phyloP scores from a whole-genome alignment of 2,113 vertebrate species.

The western clawed frog (Xenopus tropicalis) region DNA sequence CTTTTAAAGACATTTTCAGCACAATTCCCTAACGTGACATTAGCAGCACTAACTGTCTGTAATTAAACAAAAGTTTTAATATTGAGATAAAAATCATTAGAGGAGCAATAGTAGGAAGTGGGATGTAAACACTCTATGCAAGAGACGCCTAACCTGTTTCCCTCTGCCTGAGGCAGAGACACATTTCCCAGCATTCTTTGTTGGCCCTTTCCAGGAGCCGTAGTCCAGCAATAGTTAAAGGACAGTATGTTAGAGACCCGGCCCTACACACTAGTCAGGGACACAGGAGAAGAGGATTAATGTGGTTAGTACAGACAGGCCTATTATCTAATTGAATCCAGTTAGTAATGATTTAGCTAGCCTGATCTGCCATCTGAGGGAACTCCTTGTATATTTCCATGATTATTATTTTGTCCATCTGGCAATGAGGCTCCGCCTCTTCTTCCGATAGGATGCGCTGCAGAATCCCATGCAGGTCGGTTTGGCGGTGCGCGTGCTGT shows the following conservation, averaged over 20 bases:
- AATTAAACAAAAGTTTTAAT: no score
- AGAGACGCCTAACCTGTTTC: no score
- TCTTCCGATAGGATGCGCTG: constrained; percentile 88
- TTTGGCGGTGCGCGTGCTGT: constrained; percentile 86
- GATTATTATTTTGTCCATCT: constrained; percentile 96
- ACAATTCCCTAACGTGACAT: no score
- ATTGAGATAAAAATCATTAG: no score
- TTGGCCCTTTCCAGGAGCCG: constrained; percentile 9
- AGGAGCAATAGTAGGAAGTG: no score
- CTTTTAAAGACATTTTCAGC: no score
- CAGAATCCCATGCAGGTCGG: constrained; percentile 81
- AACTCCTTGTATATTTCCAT: constrained; percentile 91
- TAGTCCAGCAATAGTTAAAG: no score
- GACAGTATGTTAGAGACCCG: no score
- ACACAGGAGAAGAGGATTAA: neutral
- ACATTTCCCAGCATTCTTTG: no score
- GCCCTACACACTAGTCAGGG: neutral
- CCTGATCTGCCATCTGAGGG: constrained; percentile 71
- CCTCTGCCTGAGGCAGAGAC: no score
- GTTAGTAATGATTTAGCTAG: constrained; percentile 58
- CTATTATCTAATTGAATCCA: neutral
- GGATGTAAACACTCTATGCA: no score
- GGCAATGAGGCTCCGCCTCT: constrained; percentile 75
- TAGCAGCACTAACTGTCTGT: no score
- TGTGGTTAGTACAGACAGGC: neutral